phyloP scores from a whole-genome alignment of 2,888 invertebrate species.

The Acronicta leporina region DNA sequence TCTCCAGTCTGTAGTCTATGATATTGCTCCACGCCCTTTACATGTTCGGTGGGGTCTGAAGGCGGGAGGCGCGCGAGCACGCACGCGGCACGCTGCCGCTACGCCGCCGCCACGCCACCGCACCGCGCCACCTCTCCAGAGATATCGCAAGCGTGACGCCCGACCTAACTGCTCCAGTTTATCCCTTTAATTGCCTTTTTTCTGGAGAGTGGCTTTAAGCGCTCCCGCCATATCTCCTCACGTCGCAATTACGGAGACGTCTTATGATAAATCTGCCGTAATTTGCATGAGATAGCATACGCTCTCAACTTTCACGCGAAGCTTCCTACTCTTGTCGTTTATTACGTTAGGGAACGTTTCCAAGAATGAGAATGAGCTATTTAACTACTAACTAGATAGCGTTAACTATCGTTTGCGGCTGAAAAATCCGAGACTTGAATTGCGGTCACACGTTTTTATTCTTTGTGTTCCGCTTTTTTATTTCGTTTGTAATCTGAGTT shows the following conservation, averaged over 20 bases:
- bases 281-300: slow-evolving; percentile 90
- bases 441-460: slow-evolving; percentile 54
- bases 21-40: slow-evolving; percentile 89
- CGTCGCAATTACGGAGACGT: slow-evolving; percentile 89
- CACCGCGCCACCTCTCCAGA: slow-evolving; percentile 64
- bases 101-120: slow-evolving; percentile 56
- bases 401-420: slow-evolving; percentile 75
- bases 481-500: slow-evolving; percentile 55
- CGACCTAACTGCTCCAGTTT: slow-evolving; percentile 86
- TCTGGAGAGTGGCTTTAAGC: slow-evolving; percentile 85
- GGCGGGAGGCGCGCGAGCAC: slow-evolving; percentile 72
- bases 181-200: slow-evolving; percentile 89
- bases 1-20: slow-evolving; percentile 86
- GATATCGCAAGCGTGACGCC: slow-evolving; percentile 83
- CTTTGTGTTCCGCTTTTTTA: slow-evolving; percentile 52
- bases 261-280: slow-evolving; percentile 89
- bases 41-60: slow-evolving; percentile 81
- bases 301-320: slow-evolving; percentile 88
- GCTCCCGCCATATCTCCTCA: slow-evolving; percentile 87
- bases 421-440: slow-evolving; percentile 61
- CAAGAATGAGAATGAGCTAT: slow-evolving; percentile 87
- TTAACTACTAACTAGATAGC: slow-evolving; percentile 85
- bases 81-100: slow-evolving; percentile 64
- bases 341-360: slow-evolving; percentile 87
- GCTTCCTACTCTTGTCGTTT: slow-evolving; percentile 87